A percentile compares a stretch with the other conserved stretches of the same genome.
Conservation (phyloP, 2,113 vertebrate genomes). For the Pedetes capensis region DNA sequence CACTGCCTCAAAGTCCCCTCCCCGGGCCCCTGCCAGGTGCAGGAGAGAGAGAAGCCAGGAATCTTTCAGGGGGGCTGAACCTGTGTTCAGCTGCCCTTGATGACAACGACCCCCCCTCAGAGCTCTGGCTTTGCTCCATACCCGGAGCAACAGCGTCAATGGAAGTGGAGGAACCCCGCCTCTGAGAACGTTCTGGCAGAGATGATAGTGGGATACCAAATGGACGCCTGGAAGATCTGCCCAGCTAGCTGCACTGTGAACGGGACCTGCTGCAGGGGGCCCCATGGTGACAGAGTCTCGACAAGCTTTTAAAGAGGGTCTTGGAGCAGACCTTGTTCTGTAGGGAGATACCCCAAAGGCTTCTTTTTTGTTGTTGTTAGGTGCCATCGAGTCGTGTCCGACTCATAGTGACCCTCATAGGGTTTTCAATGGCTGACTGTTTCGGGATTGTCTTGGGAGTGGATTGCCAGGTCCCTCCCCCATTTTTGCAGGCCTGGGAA, state of each 20-base stretch:
- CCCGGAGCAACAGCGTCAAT: background rate
- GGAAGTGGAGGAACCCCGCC: background rate
- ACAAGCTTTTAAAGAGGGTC: background rate
- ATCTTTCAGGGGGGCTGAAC: background rate
- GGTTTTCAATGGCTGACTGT: no score
- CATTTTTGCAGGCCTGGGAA: no score
- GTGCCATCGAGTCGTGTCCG: no score
- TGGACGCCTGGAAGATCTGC: accelerated
- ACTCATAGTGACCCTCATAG: no score
- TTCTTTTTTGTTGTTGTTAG: no score
- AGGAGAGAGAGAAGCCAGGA: background rate
- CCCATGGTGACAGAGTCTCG: background rate
- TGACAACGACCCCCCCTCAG: background rate
- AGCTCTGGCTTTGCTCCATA: background rate
- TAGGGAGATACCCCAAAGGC: background rate
- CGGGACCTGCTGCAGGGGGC: background rate
- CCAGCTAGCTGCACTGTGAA: background rate
- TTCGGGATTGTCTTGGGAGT: no score
- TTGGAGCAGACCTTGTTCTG: background rate
- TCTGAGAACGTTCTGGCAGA: background rate
- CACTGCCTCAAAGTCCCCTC: background rate
- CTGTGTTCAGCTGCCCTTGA: background rate
- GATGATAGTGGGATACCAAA: background rate
- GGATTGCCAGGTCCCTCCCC: no score
- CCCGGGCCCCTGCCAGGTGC: background rate